These are phyloP conservation scores for Temnothorax unifasciatus DNA, from an alignment of 2,888 invertebrate species.

Conservation along the genomic window DNA sequence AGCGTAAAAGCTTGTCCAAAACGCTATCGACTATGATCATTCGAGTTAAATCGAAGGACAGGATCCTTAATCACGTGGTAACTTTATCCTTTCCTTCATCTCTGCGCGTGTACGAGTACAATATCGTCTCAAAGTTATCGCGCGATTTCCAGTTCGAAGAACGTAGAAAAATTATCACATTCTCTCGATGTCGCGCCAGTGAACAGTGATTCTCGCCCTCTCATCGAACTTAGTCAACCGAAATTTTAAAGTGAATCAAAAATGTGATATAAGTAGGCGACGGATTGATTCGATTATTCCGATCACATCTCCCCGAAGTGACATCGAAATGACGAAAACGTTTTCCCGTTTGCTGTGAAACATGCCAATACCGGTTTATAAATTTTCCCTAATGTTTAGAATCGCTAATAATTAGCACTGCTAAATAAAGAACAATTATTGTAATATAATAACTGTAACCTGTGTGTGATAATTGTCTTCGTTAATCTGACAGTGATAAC, in stretches of 20 bases:
- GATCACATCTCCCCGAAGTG: background rate
- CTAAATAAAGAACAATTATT: background rate
- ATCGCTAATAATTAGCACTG: background rate
- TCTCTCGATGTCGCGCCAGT: background rate
- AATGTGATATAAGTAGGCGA: constrained; percentile 3
- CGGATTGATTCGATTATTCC: background rate
- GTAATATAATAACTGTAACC: background rate
- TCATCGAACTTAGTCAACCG: background rate
- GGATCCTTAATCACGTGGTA: background rate
- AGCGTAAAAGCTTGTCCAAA: constrained; percentile 7
- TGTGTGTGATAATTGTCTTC: constrained; percentile 14
- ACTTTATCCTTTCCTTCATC: background rate
- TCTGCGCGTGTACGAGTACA: background rate
- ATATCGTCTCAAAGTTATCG: constrained; percentile 39
- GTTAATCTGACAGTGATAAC: constrained; percentile 19
- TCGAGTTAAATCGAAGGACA: background rate
- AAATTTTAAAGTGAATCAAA: background rate
- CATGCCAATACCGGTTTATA: background rate
- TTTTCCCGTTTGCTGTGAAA: background rate
- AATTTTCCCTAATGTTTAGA: background rate
- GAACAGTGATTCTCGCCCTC: constrained; percentile 3
- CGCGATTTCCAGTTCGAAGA: constrained; percentile 27
- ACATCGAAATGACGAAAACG: background rate
- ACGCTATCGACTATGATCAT: background rate
- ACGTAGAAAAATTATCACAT: constrained; percentile 12